Conservation (phyloP, 2,113 vertebrate genomes). For the Chlamydotis undulata region DNA sequence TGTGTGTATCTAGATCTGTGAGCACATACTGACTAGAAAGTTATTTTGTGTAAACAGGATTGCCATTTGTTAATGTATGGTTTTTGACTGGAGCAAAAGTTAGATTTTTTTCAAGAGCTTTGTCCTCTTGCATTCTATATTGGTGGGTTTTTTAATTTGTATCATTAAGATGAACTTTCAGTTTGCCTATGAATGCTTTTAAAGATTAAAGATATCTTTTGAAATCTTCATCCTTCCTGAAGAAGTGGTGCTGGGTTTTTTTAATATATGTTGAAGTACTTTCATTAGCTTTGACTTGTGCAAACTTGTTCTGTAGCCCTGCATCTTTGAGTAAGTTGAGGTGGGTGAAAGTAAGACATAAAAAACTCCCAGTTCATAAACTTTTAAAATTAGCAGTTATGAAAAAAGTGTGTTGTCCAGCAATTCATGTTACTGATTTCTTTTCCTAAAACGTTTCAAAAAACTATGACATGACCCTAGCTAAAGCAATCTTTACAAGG, state of each 20-base stretch:
- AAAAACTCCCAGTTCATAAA: background rate
- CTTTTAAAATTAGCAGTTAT: background rate
- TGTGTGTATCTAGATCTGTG: background rate
- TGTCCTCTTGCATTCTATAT: background rate
- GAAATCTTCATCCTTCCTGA: background rate
- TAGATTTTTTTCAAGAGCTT: background rate
- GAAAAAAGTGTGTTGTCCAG: background rate
- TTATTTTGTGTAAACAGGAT: background rate
- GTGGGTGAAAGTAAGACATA: background rate
- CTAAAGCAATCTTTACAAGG: background rate
- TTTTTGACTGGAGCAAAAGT: background rate
- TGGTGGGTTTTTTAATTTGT: background rate
- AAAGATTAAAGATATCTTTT: slow-evolving; percentile 61
- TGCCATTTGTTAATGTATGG: background rate
- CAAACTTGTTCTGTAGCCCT: background rate
- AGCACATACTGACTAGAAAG: background rate
- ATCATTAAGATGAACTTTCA: background rate
- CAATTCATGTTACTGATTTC: background rate
- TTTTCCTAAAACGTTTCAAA: background rate
- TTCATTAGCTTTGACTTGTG: background rate
- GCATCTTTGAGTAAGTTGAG: background rate
- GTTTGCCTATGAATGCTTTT: slow-evolving; percentile 62
- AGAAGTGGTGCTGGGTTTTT: background rate
- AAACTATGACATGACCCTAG: background rate
- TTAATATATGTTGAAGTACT: background rate